Conservation (phyloP, 2,113 vertebrate species). For the Sceloporus tristichus region DNA sequence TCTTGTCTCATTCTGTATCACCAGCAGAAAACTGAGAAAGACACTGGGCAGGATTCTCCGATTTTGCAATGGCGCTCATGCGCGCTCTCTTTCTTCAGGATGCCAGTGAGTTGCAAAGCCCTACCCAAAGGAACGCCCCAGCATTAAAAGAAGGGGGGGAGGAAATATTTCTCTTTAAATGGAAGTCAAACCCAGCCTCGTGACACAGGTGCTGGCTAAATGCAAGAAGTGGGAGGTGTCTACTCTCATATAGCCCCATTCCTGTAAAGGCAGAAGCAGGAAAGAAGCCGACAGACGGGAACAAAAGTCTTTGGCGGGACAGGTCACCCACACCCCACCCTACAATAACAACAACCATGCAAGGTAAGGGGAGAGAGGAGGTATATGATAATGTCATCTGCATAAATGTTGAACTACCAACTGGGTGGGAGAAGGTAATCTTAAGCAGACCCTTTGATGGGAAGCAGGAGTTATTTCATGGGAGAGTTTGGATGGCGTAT, state of each 20-base stretch:
- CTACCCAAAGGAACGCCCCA: conserved; percentile 53
- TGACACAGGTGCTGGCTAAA: conserved; percentile 37
- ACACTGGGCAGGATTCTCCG: not conserved
- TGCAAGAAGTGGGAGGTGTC: not conserved
- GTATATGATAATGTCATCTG: accelerated
- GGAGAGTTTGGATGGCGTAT: not conserved
- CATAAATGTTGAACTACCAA: accelerated
- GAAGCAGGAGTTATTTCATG: no score
- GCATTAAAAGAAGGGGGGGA: conserved; percentile 4
- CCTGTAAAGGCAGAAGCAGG: not conserved
- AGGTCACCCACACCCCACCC: no score
- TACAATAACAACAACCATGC: not conserved
- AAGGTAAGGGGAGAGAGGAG: conserved; percentile 38
- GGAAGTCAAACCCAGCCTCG: not conserved
- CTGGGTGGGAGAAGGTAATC: not conserved
- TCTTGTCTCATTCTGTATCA: not conserved
- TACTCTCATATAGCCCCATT: accelerated
- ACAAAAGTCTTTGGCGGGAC: not conserved
- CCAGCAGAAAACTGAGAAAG: not conserved
- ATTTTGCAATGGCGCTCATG: conserved; percentile 18
- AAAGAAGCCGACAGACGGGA: conserved; percentile 5
- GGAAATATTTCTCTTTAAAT: conserved; percentile 12
- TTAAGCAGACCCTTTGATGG: no score
- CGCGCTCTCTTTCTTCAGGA: not conserved
- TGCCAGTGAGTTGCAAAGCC: not conserved